phyloP scores from a whole-genome alignment of 1,140 invertebrate species.

The Hermatobates lingyangjiaoensis region DNA sequence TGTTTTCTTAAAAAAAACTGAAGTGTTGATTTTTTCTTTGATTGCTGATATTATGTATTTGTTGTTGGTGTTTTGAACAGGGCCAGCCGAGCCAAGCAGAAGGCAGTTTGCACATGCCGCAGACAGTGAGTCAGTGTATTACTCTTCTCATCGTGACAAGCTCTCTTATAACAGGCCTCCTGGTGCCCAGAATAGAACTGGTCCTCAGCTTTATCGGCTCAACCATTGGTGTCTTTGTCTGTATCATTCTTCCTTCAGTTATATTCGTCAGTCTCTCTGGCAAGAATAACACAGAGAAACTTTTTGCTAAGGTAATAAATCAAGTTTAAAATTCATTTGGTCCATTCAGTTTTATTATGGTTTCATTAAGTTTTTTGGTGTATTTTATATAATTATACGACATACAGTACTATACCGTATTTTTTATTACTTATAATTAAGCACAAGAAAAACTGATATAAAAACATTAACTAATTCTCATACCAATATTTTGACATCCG shows the following conservation, averaged over 20 bases:
- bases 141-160: constrained; percentile 53
- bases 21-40: too few species aligned
- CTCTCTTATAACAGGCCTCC: constrained; percentile 54
- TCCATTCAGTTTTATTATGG: background rate
- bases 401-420: background rate
- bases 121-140: constrained; percentile 54
- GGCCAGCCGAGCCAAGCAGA: background rate
- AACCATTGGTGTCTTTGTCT: constrained; percentile 86
- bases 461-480: too few species aligned
- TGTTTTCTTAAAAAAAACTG: too few species aligned
- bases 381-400: background rate
- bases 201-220: constrained; percentile 82
- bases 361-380: background rate
- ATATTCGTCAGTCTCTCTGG: constrained; percentile 49
- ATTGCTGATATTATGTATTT: too few species aligned
- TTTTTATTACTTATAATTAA: background rate
- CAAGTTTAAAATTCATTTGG: too few species aligned
- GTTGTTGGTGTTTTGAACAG: background rate
- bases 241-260: constrained; percentile 72
- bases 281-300: constrained; percentile 51
- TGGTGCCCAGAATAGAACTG: constrained; percentile 78
- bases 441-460: too few species aligned
- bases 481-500: too few species aligned
- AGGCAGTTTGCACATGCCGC: constrained; percentile 46
- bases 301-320: constrained; percentile 40